Evolutionary conservation across 1,140 invertebrate species (phyloP), one percentile per base, ranked within the genome.

Genomic region (Atta texana): DNA sequence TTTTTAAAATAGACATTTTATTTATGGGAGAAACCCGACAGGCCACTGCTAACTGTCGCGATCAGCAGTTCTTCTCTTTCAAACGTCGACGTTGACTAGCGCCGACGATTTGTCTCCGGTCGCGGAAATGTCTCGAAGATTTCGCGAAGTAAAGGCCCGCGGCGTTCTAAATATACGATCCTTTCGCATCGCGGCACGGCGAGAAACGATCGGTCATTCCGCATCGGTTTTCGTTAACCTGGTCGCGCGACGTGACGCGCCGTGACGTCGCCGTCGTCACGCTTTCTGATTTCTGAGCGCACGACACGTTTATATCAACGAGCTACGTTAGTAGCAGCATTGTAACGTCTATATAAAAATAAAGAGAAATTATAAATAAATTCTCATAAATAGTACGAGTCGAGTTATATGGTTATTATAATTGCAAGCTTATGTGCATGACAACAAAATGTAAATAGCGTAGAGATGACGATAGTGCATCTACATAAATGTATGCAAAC

Each of bases 1-100:
- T 84, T 84, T 84, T 84, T 84, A 84, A 84, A 84, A 84, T 84
- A 84, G 80, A 84, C 55, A 8, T 75, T 84, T 84, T 84, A 84
- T 84, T 84, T 84, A 51, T 84, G 80, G 69, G 28, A 49, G 69
- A 75, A 61, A 18, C 21, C 28, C 80, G 80, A 84, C 80, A 75
- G 66, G 16, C 28, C 31, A 28, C 64, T n/a, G 80, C 63, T 82
- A 82, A 82, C 68, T 74, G 80, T 74, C 80, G 80, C 69, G 80
- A 84, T 84, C 80, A 84, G 66, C 66, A 21, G 68, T 61, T 63
- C 68, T 75, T 74, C 55, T 74, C 69, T 84, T 84, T 74, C 55
- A 84, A 84, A 74, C 39, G 55, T 8, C 69, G 44, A 84, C 80
- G 80, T 81, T 75, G 80, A 84, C 69, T 75, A 49, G 80, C 18